phyloP scores from a whole-genome alignment of 2,888 invertebrate genomes.

The Pandemis heparana region DNA sequence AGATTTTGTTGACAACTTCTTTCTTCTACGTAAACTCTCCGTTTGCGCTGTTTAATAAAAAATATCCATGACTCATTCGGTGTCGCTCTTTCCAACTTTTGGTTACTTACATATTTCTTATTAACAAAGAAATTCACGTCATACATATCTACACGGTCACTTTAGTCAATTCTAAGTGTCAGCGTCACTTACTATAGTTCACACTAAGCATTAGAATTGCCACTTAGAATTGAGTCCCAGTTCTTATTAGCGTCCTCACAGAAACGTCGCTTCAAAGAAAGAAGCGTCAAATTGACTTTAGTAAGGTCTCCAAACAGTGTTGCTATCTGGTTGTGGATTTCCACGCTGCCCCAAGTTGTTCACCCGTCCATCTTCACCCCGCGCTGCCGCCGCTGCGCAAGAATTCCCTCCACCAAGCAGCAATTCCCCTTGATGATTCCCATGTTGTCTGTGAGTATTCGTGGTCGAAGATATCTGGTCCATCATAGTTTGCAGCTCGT shows the following conservation, averaged over 20 bases:
- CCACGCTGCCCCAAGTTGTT: conserved; percentile 84
- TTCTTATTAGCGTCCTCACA: conserved; percentile 43
- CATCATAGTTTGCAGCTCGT: conserved; percentile 91
- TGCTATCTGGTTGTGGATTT: conserved; percentile 87
- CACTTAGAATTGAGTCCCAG: neutral
- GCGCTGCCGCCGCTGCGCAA: conserved; percentile 84
- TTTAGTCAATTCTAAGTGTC: neutral
- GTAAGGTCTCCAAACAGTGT: conserved; percentile 93
- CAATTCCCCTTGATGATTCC: conserved; percentile 74
- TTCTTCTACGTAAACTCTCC: conserved; percentile 45
- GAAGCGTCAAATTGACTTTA: conserved; percentile 70
- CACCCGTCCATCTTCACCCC: conserved; percentile 86
- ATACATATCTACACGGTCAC: conserved; percentile 6
- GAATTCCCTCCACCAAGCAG: conserved; percentile 85
- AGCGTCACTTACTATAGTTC: neutral
- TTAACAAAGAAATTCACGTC: conserved; percentile 26
- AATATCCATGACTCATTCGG: conserved; percentile 9
- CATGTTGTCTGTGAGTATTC: conserved; percentile 82
- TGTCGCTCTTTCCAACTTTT: neutral
- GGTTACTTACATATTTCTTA: conserved; percentile 22
- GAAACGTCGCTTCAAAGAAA: conserved; percentile 53
- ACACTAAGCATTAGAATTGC: neutral
- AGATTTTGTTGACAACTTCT: conserved; percentile 53
- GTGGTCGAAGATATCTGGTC: conserved; percentile 90
- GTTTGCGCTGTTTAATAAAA: conserved; percentile 26